phyloP scores from a whole-genome alignment of 2,113 vertebrate genomes.

The Mus musculus region DNA sequence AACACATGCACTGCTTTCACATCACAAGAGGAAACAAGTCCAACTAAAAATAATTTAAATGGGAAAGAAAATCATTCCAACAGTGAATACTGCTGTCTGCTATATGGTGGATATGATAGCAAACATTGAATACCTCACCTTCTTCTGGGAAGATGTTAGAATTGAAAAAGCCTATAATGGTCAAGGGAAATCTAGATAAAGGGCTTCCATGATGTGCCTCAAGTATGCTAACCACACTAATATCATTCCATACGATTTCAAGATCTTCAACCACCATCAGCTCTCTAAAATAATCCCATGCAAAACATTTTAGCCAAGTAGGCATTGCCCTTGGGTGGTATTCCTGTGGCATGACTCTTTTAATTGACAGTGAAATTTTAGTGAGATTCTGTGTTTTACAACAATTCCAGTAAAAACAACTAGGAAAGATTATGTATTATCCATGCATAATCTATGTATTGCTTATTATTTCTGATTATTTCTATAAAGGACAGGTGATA shows the following conservation, averaged over 20 bases:
- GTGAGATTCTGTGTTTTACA: neutral
- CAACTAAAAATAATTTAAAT: neutral
- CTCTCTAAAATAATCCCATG: conserved; percentile 32
- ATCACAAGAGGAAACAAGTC: conserved; percentile 26
- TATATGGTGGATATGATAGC: neutral
- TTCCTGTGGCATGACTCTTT: neutral
- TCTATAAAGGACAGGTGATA: neutral
- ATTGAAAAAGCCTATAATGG: neutral
- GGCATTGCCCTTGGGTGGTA: neutral
- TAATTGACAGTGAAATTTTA: conserved; percentile 13
- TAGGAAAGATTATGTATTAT: neutral
- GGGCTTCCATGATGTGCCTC: neutral
- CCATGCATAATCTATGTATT: neutral
- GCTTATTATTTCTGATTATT: neutral
- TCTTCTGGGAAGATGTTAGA: conserved; percentile 7
- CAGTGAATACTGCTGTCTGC: neutral
- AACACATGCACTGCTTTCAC: neutral
- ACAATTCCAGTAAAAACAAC: conserved; percentile 40
- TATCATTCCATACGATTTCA: neutral
- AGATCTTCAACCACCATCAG: neutral
- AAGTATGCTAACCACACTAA: neutral
- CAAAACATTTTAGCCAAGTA: neutral
- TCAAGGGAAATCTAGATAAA: neutral
- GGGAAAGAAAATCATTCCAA: neutral
- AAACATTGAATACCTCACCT: neutral